Conservation (phyloP, 2,888 invertebrate genomes). For the Macrophya alboannulata region DNA sequence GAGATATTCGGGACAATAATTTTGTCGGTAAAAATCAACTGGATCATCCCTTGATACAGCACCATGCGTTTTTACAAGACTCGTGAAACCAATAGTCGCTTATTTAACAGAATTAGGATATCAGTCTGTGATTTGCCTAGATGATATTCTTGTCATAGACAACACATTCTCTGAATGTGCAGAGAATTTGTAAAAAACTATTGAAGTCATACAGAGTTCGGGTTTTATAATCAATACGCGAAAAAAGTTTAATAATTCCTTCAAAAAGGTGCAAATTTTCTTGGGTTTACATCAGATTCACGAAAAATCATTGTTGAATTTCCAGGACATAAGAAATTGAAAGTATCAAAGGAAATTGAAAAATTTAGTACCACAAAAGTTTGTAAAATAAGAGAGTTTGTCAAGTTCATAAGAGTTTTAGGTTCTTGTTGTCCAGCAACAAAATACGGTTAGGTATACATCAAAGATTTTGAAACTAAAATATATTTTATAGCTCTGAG, state of each 20-base stretch:
- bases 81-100: conserved; percentile 39
- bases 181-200: too few species aligned
- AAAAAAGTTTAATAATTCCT: background rate
- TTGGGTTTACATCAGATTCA: background rate
- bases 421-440: too few species aligned
- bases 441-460: too few species aligned
- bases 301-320: background rate
- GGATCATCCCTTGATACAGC: conserved; percentile 59
- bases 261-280: background rate
- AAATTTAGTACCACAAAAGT: too few species aligned
- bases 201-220: background rate
- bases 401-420: too few species aligned
- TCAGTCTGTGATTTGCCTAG: conserved; percentile 48
- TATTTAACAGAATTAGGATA: conserved; percentile 8
- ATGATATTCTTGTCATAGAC: conserved; percentile 4
- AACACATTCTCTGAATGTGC: too few species aligned
- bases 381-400: too few species aligned
- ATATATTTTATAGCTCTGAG: too few species aligned
- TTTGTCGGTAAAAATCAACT: too few species aligned
- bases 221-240: background rate
- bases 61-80: conserved; percentile 48
- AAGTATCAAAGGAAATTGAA: background rate
- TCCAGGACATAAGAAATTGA: background rate
- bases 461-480: too few species aligned
- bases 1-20: too few species aligned